A percentile compares a stretch with the other conserved stretches of the same genome.
phyloP scores from a whole-genome alignment of 2,797 vertebrate genomes.

The Sebastes dallii region DNA sequence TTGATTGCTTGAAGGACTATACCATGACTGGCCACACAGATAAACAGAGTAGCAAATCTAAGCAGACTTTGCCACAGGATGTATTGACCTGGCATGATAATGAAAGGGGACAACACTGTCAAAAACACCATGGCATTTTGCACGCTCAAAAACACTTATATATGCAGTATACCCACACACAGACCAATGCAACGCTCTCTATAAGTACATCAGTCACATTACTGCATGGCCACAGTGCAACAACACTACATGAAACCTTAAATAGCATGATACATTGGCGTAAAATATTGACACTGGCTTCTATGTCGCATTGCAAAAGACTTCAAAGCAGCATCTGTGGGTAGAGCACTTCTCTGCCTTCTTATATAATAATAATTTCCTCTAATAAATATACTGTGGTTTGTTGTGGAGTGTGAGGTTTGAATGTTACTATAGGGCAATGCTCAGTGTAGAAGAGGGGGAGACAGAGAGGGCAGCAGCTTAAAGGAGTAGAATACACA shows the following conservation, averaged over 20 bases:
- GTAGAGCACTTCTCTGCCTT: conserved; percentile 12
- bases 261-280: conserved; percentile 1
- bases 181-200: conserved; percentile 24
- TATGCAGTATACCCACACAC: conserved; percentile 30
- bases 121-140: conserved; percentile 45
- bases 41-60: conserved; percentile 30
- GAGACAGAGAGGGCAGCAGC: conserved; percentile 71
- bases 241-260: conserved; percentile 12
- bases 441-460: conserved; percentile 55
- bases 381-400: conserved; percentile 1
- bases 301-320: background rate
- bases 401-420: conserved; percentile 16
- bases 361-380: background rate
- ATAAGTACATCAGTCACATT: conserved; percentile 41
- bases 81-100: conserved; percentile 37
- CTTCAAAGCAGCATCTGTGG: conserved; percentile 25
- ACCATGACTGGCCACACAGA: conserved; percentile 23
- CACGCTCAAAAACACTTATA: conserved; percentile 47
- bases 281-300: background rate
- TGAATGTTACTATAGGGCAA: conserved; percentile 34
- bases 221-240: conserved; percentile 36
- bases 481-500: conserved; percentile 67
- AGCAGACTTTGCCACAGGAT: conserved; percentile 40
- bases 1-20: conserved; percentile 1
- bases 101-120: conserved; percentile 42